Evolutionary conservation across 2,797 vertebrate species (phyloP).

Genomic region (Xerus rutilus): DNA sequence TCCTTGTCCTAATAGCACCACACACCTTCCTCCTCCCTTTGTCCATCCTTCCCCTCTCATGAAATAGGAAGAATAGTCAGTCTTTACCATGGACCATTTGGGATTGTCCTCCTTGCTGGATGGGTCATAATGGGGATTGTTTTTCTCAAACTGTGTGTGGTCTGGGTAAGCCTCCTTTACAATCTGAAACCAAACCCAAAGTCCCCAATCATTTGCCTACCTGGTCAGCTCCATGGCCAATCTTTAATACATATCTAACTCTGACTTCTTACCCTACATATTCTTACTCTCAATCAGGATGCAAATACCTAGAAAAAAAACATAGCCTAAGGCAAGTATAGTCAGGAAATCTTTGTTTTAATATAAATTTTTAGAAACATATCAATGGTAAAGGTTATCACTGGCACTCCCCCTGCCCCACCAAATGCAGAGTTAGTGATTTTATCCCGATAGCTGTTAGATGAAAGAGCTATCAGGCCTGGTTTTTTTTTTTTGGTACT

Average conservation of each 20-base stretch:
- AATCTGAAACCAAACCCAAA: slow-evolving; percentile 89
- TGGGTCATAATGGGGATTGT: slow-evolving; percentile 94
- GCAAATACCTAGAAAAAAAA: neutral
- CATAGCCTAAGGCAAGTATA: neutral
- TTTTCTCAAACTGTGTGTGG: slow-evolving; percentile 98
- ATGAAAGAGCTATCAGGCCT: neutral
- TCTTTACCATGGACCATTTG: slow-evolving; percentile 97
- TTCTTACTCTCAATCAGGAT: neutral
- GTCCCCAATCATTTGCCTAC: neutral
- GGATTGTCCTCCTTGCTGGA: slow-evolving; percentile 95
- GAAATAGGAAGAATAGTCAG: neutral
- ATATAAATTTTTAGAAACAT: neutral
- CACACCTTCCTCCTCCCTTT: neutral
- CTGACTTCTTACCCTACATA: neutral
- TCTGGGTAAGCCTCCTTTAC: slow-evolving; percentile 97
- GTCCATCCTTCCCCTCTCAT: neutral
- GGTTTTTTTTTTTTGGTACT: neutral
- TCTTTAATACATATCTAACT: neutral
- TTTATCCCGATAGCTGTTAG: neutral
- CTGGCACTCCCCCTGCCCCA: neutral
- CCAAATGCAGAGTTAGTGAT: neutral
- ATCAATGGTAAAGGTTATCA: neutral
- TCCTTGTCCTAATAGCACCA: neutral
- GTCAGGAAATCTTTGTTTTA: neutral
- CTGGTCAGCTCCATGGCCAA: neutral